Evolutionary conservation across 2,888 invertebrate species (phyloP), one percentile per base, ranked within the genome.

Genomic region (Acholoe squamosa): DNA sequence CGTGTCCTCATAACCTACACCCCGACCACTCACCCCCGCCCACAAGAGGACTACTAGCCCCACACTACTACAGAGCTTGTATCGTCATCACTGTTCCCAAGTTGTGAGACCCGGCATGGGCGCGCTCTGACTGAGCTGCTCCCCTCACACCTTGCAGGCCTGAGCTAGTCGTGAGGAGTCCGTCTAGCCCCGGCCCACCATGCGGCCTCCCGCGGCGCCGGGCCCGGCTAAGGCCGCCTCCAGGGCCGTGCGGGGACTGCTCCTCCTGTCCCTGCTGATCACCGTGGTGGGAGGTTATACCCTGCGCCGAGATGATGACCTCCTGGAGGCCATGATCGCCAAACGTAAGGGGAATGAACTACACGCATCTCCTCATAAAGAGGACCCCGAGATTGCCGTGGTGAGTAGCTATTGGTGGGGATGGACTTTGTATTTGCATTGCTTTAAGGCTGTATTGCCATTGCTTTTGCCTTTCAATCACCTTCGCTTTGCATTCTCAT

Each of bases 371-470:
- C 80, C 80, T 16, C 80, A 80, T 34, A 80, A 43, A 16, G 80
- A 43, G 34, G 80, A 80, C 80, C 80, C 80, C 33, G 80, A 80
- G 80, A 80, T 80, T n/a, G 80, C 80, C 3, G 80, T 80, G 80
- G 80, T 80, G 80, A 80, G 80, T 71, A 28, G 71, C 19, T 3
- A 10, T 3, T 3, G 43, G 43, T 43, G 43, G 43, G 43, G 43
- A 10, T 43, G 43, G 43, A 10, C 43, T 43, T 43, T 43, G 5
- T 10, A 7, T 43, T 43, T 10, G 5, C 10, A 43, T 43, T 43
- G 10, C 43, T 7, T 43, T 43, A 10, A 10, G 5, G 43, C 43
- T 43, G 43, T 10, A 3, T 43, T 43, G 5, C 43, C 43, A 43
- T 43, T 10, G 10, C 43, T 43, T 43, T 43, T 43, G 10, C 43